Percentiles rank a stretch among this genome's conserved stretches.
These are phyloP conservation scores for Aradophagus sp. DNA, from an alignment of 1,140 invertebrate species.

Conservation along the genomic window DNA sequence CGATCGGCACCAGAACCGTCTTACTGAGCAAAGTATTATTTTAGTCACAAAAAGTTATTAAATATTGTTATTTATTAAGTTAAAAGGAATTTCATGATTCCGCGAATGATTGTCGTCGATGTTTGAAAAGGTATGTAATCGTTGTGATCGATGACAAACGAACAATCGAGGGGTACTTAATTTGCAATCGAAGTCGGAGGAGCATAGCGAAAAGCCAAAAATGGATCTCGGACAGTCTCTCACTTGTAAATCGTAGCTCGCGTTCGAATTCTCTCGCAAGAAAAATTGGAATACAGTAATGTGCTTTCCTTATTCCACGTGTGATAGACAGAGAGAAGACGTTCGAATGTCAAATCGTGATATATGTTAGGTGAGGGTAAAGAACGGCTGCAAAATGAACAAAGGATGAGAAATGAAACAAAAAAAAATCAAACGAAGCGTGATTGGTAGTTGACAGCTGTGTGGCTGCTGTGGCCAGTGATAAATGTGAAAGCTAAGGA, in stretches of 20 bases:
- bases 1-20: constrained; percentile 1
- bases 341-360: constrained; percentile 22
- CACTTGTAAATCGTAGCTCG: no score
- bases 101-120: not conserved
- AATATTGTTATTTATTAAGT: constrained; percentile 32
- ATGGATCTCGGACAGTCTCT: constrained; percentile 2
- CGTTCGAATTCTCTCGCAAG: constrained; percentile 22
- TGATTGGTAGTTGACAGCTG: not conserved
- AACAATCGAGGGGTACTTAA: constrained; percentile 24
- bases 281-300: constrained; percentile 50
- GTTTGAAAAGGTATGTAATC: not conserved
- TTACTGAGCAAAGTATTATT: constrained; percentile 31
- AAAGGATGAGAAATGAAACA: constrained; percentile 20
- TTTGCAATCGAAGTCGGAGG: no score
- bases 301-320: constrained; percentile 22
- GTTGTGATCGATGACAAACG: no score
- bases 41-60: constrained; percentile 38
- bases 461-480: constrained; percentile 15
- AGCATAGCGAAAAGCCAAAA: constrained; percentile 9
- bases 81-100: constrained; percentile 16
- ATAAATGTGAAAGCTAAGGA: not conserved
- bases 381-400: constrained; percentile 2
- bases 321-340: constrained; percentile 30
- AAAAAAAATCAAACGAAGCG: constrained; percentile 34
- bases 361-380: constrained; percentile 4